Evolutionary conservation across 2,888 invertebrate genomes (phyloP).

Genomic region (Drosophila yooni): DNA sequence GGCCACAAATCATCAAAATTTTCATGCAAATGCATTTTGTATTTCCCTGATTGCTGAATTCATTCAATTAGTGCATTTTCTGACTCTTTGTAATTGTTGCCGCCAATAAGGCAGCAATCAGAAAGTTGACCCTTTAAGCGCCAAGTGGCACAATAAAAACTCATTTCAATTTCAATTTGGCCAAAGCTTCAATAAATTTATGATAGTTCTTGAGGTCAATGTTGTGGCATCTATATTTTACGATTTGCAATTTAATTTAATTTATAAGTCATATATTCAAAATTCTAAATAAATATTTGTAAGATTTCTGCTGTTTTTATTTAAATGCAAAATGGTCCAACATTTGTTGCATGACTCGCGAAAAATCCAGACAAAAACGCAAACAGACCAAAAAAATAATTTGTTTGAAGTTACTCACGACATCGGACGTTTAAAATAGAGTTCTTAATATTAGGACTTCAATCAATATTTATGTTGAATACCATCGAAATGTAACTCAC

Average conservation of each 20-base stretch:
- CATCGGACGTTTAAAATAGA: no score
- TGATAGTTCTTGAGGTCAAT: neutral
- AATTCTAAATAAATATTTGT: no score
- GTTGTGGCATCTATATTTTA: neutral
- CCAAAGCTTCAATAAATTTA: neutral
- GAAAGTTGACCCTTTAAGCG: conserved; percentile 1
- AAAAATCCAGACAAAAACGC: no score
- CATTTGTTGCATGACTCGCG: no score
- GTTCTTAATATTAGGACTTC: no score
- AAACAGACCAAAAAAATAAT: no score
- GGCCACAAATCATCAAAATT: conserved; percentile 62
- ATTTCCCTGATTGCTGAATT: conserved; percentile 14
- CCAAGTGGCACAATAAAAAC: neutral
- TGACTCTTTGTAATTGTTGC: neutral
- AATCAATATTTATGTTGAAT: neutral
- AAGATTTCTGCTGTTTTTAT: no score
- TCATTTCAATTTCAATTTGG: neutral
- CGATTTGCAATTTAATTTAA: neutral
- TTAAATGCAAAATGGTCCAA: no score
- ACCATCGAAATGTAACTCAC: neutral
- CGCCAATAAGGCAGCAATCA: neutral
- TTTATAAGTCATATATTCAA: neutral
- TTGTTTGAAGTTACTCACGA: no score
- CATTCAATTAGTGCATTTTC: conserved; percentile 3
- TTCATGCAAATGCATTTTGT: conserved; percentile 54